Base-by-base conservation (phyloP, 2,888 invertebrate species). In the Volucella zonaria region DNA sequence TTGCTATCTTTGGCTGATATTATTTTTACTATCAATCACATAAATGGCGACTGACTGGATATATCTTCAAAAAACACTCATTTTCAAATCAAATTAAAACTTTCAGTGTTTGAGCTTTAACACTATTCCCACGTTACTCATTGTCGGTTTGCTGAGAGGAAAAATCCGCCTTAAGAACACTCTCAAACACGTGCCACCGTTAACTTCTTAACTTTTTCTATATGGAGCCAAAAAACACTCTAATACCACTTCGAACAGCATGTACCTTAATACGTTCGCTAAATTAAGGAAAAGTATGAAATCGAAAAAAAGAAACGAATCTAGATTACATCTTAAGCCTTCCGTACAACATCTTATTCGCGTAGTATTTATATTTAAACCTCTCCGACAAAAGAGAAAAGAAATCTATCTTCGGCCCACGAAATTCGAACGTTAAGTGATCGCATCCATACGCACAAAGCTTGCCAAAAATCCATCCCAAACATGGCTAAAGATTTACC, bases 281-380 rank as follows among this genome's bases (percentile, higher is more conserved):
- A 67, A 77, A 52, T 68, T 62, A 71, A 66, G 54, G 51, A 76
- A 54, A 56, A 42, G 67, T 74, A 31, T 31, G 31, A 31, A 31
- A 4, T 6, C 31, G 31, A 31, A 31, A 31, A 31, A 31, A 31
- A 31, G 54, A 78, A 74, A 59, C 68, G 58, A 74, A 78, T 82
- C 78, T 64, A 68, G 74, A 82, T 78, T 74, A 78, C 78, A 78
- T 68, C 42, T 70, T 82, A 82, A 82, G 82, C 79, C 78, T 78
- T 23, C 68, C 78, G 68, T 52, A 59, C 43, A 52, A 38, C 66
- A 6, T 43, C 68, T 38, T 54, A 49, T 31, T 51, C 75, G 31
- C 31, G 49, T 56, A 38, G 31, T 6, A 31, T 6, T 15, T 14
- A 40, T 40, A 61, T 18, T 61, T 51, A 59, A 51, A 51, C 40